Base-by-base conservation (phyloP, 64 coral and sea anemone species). In the Catalaphyllia jardinei region DNA sequence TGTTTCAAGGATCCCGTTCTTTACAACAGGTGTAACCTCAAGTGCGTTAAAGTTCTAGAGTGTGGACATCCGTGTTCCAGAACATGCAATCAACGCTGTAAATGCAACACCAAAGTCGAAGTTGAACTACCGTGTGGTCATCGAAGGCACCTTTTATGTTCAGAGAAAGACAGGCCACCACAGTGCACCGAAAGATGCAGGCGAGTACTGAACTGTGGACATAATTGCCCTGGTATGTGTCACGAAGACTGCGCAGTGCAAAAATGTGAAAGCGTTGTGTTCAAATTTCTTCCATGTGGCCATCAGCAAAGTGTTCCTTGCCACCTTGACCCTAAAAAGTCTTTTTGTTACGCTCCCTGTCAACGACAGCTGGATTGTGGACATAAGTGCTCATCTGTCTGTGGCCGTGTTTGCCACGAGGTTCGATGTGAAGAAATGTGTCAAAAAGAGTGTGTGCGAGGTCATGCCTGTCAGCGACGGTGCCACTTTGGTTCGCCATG, bases 61-160 rank as follows among this genome's bases (percentile, higher is more conserved):
- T 93, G 91, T 54, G 77, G 76, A 10, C 91, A 93, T 80, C 77
- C 60, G 54, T 93, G 91, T 75, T 82, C 59, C 10, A 82, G 10
- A 29, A 82, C 31, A 65, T 82, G 79, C n/a, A 24, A 0, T 22
- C 29, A 82, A 10, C 30, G 9, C 8, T 82, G 79, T 87, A 65
- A 63, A 60, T 82, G 79, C 38, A 33, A 22, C 29, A 12, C 79
- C 10, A 20, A 63, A 24, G 64, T 82, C 38, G 59, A 82, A 19
- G 60, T 65, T 42, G 17, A 31, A 16, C 31, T 82, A 3, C 28
- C 16, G 9, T 82, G 79, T 46, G 60, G 31, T 19, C 79, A 82
- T 65, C 18, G 17, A 61, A 82, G 46, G 39, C 5, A 10, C 18
- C 9, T 65, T 61, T 33, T 67, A 30, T 82, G 79, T 24, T 59